phyloP scores from a whole-genome alignment of 1,140 invertebrate genomes.

The Tetraneura akinire region DNA sequence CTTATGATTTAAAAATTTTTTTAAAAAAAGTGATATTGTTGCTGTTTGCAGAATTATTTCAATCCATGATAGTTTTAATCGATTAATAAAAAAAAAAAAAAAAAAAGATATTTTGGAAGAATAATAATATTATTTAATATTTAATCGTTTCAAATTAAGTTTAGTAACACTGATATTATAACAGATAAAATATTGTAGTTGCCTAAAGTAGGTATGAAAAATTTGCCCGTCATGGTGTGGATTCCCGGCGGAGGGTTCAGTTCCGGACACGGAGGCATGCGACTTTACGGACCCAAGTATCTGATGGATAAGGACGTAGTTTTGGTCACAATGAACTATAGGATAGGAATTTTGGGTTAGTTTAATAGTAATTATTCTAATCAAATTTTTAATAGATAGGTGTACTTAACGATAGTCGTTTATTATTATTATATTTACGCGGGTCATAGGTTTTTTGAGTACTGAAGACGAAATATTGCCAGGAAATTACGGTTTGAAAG shows the following conservation, averaged over 20 bases:
- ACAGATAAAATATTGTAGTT: neutral
- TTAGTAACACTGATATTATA: no score
- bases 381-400: neutral
- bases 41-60: no score
- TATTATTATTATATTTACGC: neutral
- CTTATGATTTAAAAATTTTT: no score
- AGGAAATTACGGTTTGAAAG: slow-evolving; percentile 60
- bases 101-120: no score
- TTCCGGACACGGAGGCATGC: slow-evolving; percentile 57
- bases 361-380: neutral
- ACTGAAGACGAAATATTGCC: slow-evolving; percentile 54
- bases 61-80: no score
- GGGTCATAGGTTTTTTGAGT: slow-evolving; percentile 56
- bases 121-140: no score
- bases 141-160: no score
- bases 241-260: slow-evolving; percentile 62
- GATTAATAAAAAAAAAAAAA: no score
- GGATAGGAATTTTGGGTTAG: slow-evolving; percentile 63
- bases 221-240: slow-evolving; percentile 61
- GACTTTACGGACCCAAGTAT: slow-evolving; percentile 60
- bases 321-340: slow-evolving; percentile 64
- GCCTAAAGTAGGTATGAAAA: slow-evolving; percentile 33
- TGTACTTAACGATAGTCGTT: neutral
- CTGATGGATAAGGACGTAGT: slow-evolving; percentile 64
- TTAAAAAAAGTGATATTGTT: no score